A percentile compares a stretch with the other conserved stretches of the same genome.
Conservation (phyloP, 2,113 vertebrate species). For the Hypomesus transpacificus region DNA sequence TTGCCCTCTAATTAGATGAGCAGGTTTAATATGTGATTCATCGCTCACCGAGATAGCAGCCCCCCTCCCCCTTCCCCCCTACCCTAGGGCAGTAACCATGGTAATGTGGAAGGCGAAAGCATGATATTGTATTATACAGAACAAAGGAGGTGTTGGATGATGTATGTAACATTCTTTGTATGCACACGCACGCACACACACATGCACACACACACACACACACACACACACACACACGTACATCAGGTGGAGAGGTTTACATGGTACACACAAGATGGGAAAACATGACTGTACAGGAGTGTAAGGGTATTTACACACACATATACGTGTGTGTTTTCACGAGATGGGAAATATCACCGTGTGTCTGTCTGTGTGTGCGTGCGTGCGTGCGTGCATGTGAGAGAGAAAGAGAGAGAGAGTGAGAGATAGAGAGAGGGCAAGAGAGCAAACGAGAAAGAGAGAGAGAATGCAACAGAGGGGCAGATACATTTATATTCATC, state of each 20-base stretch:
- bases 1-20: constrained; percentile 58
- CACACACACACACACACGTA: background rate
- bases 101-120: constrained; percentile 28
- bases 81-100: constrained; percentile 43
- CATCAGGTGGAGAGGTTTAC: background rate
- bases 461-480: constrained; percentile 35
- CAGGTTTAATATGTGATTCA: constrained; percentile 57
- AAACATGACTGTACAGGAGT: background rate
- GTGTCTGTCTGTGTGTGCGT: too few relatives aligned
- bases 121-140: constrained; percentile 1
- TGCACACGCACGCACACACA: background rate
- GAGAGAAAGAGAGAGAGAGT: background rate
- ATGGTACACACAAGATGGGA: background rate
- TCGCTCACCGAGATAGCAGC: constrained; percentile 30
- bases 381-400: too few relatives aligned
- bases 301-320: too few relatives aligned
- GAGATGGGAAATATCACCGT: too few relatives aligned
- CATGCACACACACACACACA: background rate
- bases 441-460: background rate
- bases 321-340: too few relatives aligned
- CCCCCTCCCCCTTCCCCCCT: constrained; percentile 4
- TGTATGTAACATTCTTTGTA: background rate
- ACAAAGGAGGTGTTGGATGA: constrained; percentile 1
- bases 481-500: constrained; percentile 40
- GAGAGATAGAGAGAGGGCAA: background rate